Percentiles rank a stretch among this genome's conserved stretches.
Evolutionary conservation across 2,113 vertebrate species (phyloP).

Genomic region (Chascanopsetta lugubris): DNA sequence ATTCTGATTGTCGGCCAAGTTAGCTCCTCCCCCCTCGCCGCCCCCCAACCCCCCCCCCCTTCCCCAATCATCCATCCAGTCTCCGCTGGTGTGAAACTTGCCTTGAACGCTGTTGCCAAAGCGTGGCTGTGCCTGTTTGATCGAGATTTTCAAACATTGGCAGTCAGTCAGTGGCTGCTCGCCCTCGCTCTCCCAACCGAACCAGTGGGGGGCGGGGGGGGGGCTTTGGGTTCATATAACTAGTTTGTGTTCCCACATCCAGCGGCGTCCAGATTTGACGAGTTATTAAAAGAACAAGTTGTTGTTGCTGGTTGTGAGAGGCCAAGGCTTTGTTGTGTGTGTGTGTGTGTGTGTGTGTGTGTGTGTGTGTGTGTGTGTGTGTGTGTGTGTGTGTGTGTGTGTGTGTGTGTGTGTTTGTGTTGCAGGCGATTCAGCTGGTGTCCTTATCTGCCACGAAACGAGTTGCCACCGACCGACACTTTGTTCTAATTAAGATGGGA

Average conservation of each 20-base stretch:
- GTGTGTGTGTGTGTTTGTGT: no score
- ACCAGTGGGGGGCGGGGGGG: neutral
- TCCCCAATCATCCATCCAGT: constrained; percentile 13
- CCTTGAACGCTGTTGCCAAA: constrained; percentile 35
- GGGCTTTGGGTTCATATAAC: constrained; percentile 45
- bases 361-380: no score
- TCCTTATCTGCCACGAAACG: constrained; percentile 48
- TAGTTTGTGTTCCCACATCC: constrained; percentile 55
- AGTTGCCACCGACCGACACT: constrained; percentile 45
- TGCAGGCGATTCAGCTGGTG: constrained; percentile 37
- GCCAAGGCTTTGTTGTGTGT: no score
- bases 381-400: no score
- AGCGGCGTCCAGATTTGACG: constrained; percentile 36
- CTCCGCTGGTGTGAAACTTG: constrained; percentile 34
- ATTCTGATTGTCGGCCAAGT: constrained; percentile 22
- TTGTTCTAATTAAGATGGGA: constrained; percentile 57
- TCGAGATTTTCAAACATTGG: no score
- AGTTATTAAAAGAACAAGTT: constrained; percentile 2
- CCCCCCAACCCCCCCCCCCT: no score
- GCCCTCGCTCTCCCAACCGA: no score
- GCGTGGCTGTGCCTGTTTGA: constrained; percentile 37
- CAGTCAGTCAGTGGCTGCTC: constrained; percentile 20
- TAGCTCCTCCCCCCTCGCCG: no score
- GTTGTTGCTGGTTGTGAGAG: no score
- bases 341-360: no score